Percentiles rank a stretch among this genome's conserved stretches.
Conservation (phyloP, 64 coral and sea anemone species). For the Montipora foliosa region DNA sequence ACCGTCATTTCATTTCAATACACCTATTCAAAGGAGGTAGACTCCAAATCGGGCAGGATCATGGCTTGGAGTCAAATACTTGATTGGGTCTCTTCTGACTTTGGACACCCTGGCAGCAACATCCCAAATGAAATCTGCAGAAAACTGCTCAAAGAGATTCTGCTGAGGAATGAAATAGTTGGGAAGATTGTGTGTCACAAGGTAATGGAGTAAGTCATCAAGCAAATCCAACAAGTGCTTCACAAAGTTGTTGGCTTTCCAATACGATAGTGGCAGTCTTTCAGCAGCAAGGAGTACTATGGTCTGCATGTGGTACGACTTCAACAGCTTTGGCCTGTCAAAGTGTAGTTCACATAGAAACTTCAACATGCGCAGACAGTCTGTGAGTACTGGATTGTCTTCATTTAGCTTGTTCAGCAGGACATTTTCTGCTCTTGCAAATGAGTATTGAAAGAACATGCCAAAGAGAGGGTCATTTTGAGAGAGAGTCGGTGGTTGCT, state of each 20-base stretch:
- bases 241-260: slow-evolving; percentile 28
- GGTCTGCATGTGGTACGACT: slow-evolving; percentile 33
- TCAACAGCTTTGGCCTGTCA: slow-evolving; percentile 36
- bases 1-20: background rate
- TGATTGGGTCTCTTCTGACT: slow-evolving; percentile 53
- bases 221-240: slow-evolving; percentile 27
- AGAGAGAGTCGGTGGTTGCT: slow-evolving; percentile 31
- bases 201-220: slow-evolving; percentile 22
- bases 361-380: slow-evolving; percentile 37
- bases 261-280: background rate
- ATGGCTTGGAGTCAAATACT: slow-evolving; percentile 38
- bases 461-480: slow-evolving; percentile 30
- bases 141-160: slow-evolving; percentile 50
- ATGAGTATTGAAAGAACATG: slow-evolving; percentile 54
- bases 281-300: background rate
- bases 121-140: slow-evolving; percentile 53
- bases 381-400: slow-evolving; percentile 10
- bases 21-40: slow-evolving; percentile 6
- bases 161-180: slow-evolving; percentile 61
- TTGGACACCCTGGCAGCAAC: slow-evolving; percentile 42
- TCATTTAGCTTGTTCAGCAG: slow-evolving; percentile 38
- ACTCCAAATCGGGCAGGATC: slow-evolving; percentile 40
- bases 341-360: slow-evolving; percentile 29
- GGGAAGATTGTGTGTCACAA: slow-evolving; percentile 32
- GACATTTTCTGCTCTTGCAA: slow-evolving; percentile 45